Conservation (phyloP, 2,888 invertebrate genomes). For the Sabatieria punctata region DNA sequence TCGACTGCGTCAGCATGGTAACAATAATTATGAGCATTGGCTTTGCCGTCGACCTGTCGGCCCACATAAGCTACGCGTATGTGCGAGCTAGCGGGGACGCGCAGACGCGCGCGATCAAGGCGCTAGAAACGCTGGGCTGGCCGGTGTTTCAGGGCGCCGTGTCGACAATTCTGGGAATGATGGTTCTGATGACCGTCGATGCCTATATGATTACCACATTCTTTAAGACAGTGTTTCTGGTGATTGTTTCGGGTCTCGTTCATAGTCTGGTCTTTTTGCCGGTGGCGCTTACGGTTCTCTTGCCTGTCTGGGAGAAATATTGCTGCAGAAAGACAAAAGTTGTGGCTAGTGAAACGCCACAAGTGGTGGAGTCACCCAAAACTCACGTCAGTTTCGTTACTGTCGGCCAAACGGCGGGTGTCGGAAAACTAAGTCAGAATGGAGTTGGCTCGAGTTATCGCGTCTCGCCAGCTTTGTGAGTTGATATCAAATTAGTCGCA, state of each 20-base stretch:
- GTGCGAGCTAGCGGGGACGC: background rate
- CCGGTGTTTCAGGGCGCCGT: slow-evolving; percentile 1
- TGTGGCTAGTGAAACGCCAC: too few species aligned
- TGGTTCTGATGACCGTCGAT: background rate
- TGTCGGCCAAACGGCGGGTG: too few species aligned
- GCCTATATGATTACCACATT: background rate
- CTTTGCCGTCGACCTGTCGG: slow-evolving; percentile 4
- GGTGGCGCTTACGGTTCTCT: background rate
- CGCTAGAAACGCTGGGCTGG: slow-evolving; percentile 4
- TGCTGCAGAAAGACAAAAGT: too few species aligned
- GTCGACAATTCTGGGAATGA: background rate
- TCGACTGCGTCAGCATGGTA: slow-evolving; percentile 1
- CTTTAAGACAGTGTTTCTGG: background rate
- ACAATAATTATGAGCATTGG: slow-evolving; percentile 5
- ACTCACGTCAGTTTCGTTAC: too few species aligned
- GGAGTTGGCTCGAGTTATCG: too few species aligned
- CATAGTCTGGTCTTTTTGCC: background rate
- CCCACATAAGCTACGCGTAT: slow-evolving; percentile 1
- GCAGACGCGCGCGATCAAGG: background rate
- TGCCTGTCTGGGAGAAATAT: too few species aligned
- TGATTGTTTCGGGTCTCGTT: background rate
- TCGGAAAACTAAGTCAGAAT: too few species aligned
- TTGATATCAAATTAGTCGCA: too few species aligned
- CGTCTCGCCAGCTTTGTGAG: too few species aligned
- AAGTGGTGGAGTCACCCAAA: too few species aligned